Evolutionary conservation across 2,888 invertebrate genomes (phyloP), one percentile per base, ranked within the genome.

Genomic region (Melitaea athalia): DNA sequence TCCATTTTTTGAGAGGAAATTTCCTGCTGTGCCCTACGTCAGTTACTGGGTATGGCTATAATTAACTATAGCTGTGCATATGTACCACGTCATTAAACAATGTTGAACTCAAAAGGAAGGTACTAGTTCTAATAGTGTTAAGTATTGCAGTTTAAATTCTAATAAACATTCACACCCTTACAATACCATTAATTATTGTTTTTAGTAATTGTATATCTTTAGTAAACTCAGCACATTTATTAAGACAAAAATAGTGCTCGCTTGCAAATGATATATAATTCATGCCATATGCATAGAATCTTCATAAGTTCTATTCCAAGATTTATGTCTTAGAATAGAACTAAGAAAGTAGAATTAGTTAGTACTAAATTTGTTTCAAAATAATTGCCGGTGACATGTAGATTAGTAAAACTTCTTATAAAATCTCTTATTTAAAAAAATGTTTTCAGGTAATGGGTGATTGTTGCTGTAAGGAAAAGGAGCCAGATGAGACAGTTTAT

Each of bases 381-480:
- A 11, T 45, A 45, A 12, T 45, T 11, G 11, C 8, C 0, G 14
- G 45, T 2, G 43, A 45, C 10, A 11, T 11, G 8, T 2, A 3
- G 5, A 3, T 38, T 7, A 38, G 38, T 38, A 8, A 38, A 38
- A 38, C 8, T 38, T 8, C 38, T 38, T 38, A 8, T 38, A 2
- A 24, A 24, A 24, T 24, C 24, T 24, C 24, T 24, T 24, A 24
- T 43, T 7, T 43, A 43, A 10, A 43, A 43, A 43, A 43, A 43
- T 10, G 12, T 10, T 12, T 45, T 0, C 12, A 85, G 85, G 81
- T 89, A 84, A 97, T 97, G 96, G 97, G 97, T 86, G 93, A 94
- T 87, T 96, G 96, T 89, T 94, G 96, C 85, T 96, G 96, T 85
- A 96, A 95, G 85, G 94, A 95, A 80, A 94, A 94, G 82, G 86